Percentiles rank a stretch among this genome's conserved stretches.
Conservation (phyloP, 1,140 invertebrate species). For the Dendroctonus ponderosae region DNA sequence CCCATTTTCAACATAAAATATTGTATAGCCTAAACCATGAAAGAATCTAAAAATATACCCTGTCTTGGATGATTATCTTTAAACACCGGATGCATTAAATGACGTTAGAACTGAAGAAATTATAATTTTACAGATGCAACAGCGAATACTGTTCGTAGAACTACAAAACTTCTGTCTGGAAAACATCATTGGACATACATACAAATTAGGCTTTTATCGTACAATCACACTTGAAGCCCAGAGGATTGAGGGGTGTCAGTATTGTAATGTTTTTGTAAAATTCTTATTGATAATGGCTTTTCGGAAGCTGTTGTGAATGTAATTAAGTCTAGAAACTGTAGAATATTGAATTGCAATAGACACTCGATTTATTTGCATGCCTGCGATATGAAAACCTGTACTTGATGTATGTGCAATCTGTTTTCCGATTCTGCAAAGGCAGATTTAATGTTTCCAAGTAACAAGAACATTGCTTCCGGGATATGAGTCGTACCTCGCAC, state of each 20-base stretch:
- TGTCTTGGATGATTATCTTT: too few species aligned
- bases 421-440: not conserved
- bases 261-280: too few species aligned
- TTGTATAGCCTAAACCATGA: too few species aligned
- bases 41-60: too few species aligned
- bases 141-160: constrained; percentile 9
- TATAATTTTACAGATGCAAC: constrained; percentile 22
- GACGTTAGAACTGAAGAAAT: constrained; percentile 2
- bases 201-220: constrained; percentile 15
- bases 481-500: not conserved
- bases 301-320: too few species aligned
- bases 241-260: too few species aligned
- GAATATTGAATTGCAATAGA: too few species aligned
- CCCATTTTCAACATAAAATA: too few species aligned
- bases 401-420: not conserved
- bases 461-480: not conserved
- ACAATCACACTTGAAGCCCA: not conserved
- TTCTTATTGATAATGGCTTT: too few species aligned
- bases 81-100: constrained; percentile 8
- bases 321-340: too few species aligned
- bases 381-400: too few species aligned
- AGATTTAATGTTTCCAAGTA: not conserved
- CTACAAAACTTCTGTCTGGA: constrained; percentile 8
- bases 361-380: too few species aligned
- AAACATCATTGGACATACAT: constrained; percentile 11